Conservation (phyloP, 2,888 invertebrate genomes). For the Agonopterix arenella region DNA sequence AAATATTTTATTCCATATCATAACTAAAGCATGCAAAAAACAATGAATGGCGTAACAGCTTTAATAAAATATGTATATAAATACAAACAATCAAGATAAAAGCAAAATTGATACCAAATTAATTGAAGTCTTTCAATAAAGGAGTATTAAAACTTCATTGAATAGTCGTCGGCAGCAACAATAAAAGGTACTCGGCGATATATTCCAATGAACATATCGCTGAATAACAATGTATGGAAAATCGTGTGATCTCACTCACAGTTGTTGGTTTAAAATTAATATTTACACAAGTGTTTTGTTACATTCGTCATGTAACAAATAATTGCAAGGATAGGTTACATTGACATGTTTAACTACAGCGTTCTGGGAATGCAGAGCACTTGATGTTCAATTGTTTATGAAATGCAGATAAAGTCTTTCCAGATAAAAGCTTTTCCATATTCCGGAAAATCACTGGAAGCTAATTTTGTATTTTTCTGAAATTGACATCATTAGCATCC, state of each 20-base stretch:
- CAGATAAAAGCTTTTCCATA: too few species aligned
- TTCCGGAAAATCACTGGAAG: too few species aligned
- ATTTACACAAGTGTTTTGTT: slow-evolving; percentile 3
- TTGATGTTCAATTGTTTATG: slow-evolving; percentile 3
- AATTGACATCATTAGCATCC: too few species aligned
- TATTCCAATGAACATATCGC: background rate
- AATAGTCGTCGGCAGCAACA: slow-evolving; percentile 18
- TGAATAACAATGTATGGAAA: slow-evolving; percentile 4
- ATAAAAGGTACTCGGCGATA: slow-evolving; percentile 15
- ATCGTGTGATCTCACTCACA: slow-evolving; percentile 1
- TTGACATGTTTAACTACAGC: background rate
- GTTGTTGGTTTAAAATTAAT: slow-evolving; percentile 2
- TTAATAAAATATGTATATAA: background rate
- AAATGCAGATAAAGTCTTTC: too few species aligned
- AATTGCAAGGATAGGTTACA: slow-evolving; percentile 2
- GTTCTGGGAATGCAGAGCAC: background rate
- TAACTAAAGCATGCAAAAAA: background rate
- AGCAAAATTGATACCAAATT: slow-evolving; percentile 24
- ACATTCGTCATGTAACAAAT: background rate
- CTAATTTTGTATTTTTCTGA: too few species aligned
- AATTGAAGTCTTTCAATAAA: slow-evolving; percentile 26
- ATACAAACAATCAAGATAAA: background rate
- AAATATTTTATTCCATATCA: background rate
- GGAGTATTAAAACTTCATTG: slow-evolving; percentile 19
- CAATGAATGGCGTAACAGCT: background rate